These are phyloP conservation scores for Sylvilagus bachmani DNA, from an alignment of 2,113 vertebrate species.

Conservation along the genomic window DNA sequence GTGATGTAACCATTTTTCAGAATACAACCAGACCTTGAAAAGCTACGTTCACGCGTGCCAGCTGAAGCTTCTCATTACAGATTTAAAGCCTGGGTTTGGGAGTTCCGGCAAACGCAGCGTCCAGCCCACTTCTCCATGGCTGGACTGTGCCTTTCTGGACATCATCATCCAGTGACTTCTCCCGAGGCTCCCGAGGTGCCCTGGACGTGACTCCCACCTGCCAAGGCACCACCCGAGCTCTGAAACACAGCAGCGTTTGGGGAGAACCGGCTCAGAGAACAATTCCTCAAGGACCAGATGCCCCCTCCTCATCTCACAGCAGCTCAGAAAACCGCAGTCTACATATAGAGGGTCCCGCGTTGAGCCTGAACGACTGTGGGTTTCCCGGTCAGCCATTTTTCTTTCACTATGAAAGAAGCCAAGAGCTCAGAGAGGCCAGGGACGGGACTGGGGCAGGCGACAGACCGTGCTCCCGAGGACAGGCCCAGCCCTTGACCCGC, in stretches of 20 bases:
- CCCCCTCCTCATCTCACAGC: rapidly evolving
- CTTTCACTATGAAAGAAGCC: neutral
- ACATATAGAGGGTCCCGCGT: neutral
- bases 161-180: neutral
- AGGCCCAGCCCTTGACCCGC: neutral
- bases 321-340: neutral
- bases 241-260: neutral
- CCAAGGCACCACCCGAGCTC: neutral
- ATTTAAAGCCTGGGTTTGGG: neutral
- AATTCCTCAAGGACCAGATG: rapidly evolving
- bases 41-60: neutral
- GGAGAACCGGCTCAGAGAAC: rapidly evolving
- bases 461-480: neutral
- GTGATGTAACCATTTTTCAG: neutral
- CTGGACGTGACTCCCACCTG: neutral
- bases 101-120: neutral
- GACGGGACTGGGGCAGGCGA: neutral
- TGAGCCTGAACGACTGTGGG: neutral
- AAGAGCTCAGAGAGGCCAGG: neutral
- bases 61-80: neutral
- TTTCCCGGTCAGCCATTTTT: neutral
- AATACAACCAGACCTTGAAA: constrained; percentile 9
- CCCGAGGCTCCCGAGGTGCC: neutral
- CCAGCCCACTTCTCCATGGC: neutral
- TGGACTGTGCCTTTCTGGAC: neutral